Conservation (phyloP, 2,888 invertebrate species). For the Ethmia dodecea region DNA sequence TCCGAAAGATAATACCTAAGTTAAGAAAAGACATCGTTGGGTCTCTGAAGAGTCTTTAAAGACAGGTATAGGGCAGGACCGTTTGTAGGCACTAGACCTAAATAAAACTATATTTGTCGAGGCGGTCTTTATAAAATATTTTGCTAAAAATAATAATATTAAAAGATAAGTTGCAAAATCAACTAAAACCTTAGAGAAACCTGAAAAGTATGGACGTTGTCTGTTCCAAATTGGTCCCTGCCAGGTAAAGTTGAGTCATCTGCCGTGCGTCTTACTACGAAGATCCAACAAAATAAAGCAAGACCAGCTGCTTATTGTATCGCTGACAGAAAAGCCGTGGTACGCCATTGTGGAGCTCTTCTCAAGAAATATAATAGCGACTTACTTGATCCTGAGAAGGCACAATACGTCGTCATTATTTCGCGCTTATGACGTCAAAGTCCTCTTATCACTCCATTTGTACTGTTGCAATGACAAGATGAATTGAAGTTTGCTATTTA, state of each 20-base stretch:
- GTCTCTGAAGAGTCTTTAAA: slow-evolving; percentile 40
- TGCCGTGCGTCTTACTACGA: slow-evolving; percentile 47
- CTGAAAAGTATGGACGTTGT: too few relatives aligned
- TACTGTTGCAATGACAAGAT: slow-evolving; percentile 32
- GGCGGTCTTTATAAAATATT: too few relatives aligned
- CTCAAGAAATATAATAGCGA: slow-evolving; percentile 67
- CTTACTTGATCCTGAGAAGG: slow-evolving; percentile 62
- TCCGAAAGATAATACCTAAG: slow-evolving; percentile 28
- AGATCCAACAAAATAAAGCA: slow-evolving; percentile 51
- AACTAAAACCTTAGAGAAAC: too few relatives aligned
- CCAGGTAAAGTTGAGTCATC: slow-evolving; percentile 58
- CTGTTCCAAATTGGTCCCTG: slow-evolving; percentile 32
- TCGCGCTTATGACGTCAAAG: slow-evolving; percentile 44
- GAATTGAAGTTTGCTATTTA: too few relatives aligned
- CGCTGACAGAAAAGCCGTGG: slow-evolving; percentile 63
- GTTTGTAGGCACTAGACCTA: too few relatives aligned
- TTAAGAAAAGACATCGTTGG: slow-evolving; percentile 31
- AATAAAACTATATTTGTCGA: too few relatives aligned
- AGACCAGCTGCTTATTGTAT: slow-evolving; percentile 66
- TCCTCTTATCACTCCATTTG: slow-evolving; percentile 40
- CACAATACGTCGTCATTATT: slow-evolving; percentile 67
- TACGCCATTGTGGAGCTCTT: slow-evolving; percentile 57
- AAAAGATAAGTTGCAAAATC: too few relatives aligned
- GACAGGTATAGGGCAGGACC: slow-evolving; percentile 54
- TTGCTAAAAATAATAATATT: too few relatives aligned